Evolutionary conservation across 2,797 vertebrate genomes (phyloP).

Genomic region (Simalia tracyae): DNA sequence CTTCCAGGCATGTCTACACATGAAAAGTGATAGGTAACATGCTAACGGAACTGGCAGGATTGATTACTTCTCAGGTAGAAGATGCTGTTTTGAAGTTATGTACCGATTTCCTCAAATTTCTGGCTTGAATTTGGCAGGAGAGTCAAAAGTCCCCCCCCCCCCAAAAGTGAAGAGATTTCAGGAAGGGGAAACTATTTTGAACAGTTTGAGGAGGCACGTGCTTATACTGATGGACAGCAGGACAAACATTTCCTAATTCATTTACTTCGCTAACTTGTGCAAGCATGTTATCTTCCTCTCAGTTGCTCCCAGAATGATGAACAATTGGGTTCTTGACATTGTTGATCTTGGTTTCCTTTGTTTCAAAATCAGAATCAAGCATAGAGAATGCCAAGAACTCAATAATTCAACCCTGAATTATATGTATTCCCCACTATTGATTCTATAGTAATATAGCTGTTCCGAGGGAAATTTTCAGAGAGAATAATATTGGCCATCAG

Average conservation of each 20-base stretch:
- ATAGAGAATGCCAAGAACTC: not conserved
- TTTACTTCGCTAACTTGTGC: not conserved
- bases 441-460: not conserved
- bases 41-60: not conserved
- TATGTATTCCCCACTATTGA: not conserved
- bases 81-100: not conserved
- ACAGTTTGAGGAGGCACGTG: not conserved
- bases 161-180: not conserved
- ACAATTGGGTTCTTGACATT: not conserved
- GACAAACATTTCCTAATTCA: not conserved
- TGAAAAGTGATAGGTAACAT: not conserved
- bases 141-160: not conserved
- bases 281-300: not conserved
- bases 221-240: not conserved
- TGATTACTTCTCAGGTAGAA: not conserved
- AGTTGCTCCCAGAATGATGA: not conserved
- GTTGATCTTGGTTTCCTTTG: not conserved
- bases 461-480: not conserved
- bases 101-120: not conserved
- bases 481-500: not conserved
- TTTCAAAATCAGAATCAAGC: not conserved
- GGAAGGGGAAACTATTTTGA: not conserved
- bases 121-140: not conserved
- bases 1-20: not conserved
- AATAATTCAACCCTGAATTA: not conserved